These are phyloP conservation scores for Otis tarda DNA, from an alignment of 2,113 vertebrate species.

Conservation along the genomic window DNA sequence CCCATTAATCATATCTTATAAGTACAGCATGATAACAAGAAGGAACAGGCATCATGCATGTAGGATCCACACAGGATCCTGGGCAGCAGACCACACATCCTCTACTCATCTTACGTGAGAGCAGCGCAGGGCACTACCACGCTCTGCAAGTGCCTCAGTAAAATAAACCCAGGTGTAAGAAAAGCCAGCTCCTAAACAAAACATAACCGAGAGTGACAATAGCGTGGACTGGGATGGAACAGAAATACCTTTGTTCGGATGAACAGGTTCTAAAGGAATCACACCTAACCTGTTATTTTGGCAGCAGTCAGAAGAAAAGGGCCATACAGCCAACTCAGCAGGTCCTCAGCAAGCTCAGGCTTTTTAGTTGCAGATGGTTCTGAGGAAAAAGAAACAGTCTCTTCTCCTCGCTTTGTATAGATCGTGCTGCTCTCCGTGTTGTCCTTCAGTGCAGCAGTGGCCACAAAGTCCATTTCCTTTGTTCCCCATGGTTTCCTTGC, in stretches of 20 bases:
- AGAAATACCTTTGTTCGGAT: conserved; percentile 3
- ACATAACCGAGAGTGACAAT: neutral
- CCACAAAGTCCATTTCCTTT: neutral
- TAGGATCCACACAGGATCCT: neutral
- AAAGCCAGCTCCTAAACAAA: neutral
- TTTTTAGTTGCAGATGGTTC: neutral
- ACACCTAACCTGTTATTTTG: neutral
- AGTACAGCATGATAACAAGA: neutral
- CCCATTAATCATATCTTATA: conserved; percentile 28
- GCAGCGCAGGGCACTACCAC: neutral
- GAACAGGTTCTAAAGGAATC: conserved; percentile 32
- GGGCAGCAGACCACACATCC: neutral
- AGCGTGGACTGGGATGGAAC: neutral
- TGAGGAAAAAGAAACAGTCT: neutral
- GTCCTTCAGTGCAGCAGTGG: neutral
- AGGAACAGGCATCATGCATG: neutral
- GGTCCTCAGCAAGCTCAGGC: neutral
- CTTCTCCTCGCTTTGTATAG: neutral
- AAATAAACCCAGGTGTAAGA: neutral
- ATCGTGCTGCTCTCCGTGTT: neutral
- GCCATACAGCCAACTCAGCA: neutral
- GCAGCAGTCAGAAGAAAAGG: conserved; percentile 8
- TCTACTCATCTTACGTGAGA: neutral
- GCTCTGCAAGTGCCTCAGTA: neutral
- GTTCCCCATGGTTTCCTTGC: neutral